phyloP scores from a whole-genome alignment of 1,140 invertebrate species.

The Gonatopus flavifemur region DNA sequence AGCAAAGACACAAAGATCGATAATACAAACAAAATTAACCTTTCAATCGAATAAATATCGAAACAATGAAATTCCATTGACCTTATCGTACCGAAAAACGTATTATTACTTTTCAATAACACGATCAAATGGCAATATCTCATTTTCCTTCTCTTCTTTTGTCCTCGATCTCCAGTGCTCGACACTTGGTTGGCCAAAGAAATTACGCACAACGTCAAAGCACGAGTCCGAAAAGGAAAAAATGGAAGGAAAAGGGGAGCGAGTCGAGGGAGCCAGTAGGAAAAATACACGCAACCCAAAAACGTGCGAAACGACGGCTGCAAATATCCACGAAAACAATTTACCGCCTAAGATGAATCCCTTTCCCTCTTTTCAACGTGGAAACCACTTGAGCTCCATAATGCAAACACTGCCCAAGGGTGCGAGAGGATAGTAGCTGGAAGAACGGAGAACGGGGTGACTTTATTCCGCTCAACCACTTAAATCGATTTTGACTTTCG shows the following conservation, averaged over 20 bases:
- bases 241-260: neutral
- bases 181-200: neutral
- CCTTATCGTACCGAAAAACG: too few species aligned
- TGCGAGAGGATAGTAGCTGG: too few species aligned
- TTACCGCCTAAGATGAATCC: conserved; percentile 23
- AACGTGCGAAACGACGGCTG: conserved; percentile 33
- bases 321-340: conserved; percentile 26
- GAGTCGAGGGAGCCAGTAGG: neutral
- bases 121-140: too few species aligned
- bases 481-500: neutral
- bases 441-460: neutral
- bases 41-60: too few species aligned
- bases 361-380: conserved; percentile 14
- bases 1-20: too few species aligned
- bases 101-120: too few species aligned
- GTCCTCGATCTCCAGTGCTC: neutral
- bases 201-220: neutral
- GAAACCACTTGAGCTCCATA: conserved; percentile 7
- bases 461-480: neutral
- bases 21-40: too few species aligned
- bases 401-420: conserved; percentile 11
- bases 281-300: conserved; percentile 2
- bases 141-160: too few species aligned
- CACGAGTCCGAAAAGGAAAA: neutral
- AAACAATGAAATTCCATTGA: too few species aligned